Evolutionary conservation across 2,113 vertebrate genomes (phyloP), one percentile per base, ranked within the genome.

Genomic region (Sebastes schlegelii): DNA sequence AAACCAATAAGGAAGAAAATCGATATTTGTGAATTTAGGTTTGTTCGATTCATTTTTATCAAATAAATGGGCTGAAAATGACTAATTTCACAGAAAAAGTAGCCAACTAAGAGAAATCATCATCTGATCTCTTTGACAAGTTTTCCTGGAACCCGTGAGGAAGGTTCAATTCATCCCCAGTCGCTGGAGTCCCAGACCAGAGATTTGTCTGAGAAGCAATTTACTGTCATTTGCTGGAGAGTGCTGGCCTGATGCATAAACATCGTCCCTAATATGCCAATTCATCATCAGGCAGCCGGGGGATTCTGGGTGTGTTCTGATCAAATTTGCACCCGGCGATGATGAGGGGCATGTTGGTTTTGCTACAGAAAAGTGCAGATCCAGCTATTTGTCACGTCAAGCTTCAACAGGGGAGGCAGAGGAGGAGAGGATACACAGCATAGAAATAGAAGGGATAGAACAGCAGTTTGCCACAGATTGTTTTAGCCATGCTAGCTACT

Each of bases 341-440:
- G 94, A 95, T 95, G 92, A 94, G 93, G 75, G 85, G 88, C 91
- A 88, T 86, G 90, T 89, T 92, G 86, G 70, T 91, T 93, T 92
- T 91, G 83, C 90, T 88, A 86, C 87, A 92, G 92, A 94, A 92
- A 94, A 94, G 92, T 93, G 92, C 93, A 91, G 90, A 94, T 92
- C 89, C 87, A 93, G 91, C 92, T 84, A 95, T 95, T 94, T 95
- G 94, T 95, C 94, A 94, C 88, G 83, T 93, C 92, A 89, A 81
- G 84, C 86, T 74, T 87, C 81, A 89, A 87, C 88, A 78, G 73
- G 82, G 90, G 88, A 88, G 84, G 77, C 67, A 75, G 89, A 86
- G 77, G 71, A 68, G 83, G 57, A 49, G 61, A 64, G 34, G 83
- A 82, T 23, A 46, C 60, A 48, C 49, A 0, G 75, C 61, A 43